Evolutionary conservation across 2,888 invertebrate genomes (phyloP), one percentile per base, ranked within the genome.

Genomic region (Xanthia icteritia): DNA sequence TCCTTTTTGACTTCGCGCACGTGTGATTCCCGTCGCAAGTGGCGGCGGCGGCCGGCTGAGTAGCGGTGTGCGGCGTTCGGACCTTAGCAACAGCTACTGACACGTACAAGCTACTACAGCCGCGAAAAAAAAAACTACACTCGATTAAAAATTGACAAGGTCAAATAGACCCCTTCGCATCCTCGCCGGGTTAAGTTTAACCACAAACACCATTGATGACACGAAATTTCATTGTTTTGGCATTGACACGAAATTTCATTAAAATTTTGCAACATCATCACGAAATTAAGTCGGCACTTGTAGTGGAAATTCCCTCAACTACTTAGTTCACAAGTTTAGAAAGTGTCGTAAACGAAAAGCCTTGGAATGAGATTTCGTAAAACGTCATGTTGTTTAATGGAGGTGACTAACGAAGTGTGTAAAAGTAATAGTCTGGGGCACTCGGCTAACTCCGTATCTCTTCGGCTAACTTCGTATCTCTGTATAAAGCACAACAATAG

Each of bases 351-450:
- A 83, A 79, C 80, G 69, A 54, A 73, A 72, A 64, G 39, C 86
- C 58, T 27, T 63, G 84, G 9, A 79, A 84, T 84, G 84, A 74
- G 65, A 74, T 83, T 83, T 79, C 39, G 73, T 79, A 83, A 84
- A 86, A 84, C 27, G 84, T 72, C 80, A 84, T 86, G 85, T 74
- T 83, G 84, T 79, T 84, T 86, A 83, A 83, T 86, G 84, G 84
- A 73, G 9, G 84, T n/a, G 51, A 58, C 71, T 86, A 84, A 83
- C 84, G 80, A 83, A 83, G 83, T 83, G 87, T 86, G 83, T 84
- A 83, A 86, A 86, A 86, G 83, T 86, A 83, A 86, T 86, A 83
- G 84, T 74, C 73, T 67, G 60, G 13, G 61, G 67, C 48, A 42
- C 39, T 83, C 82, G 82, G 83, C 48, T 67, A 60, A 54, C 27